Conservation (phyloP, 2,113 vertebrate genomes). For the Anser brachyrhynchus region DNA sequence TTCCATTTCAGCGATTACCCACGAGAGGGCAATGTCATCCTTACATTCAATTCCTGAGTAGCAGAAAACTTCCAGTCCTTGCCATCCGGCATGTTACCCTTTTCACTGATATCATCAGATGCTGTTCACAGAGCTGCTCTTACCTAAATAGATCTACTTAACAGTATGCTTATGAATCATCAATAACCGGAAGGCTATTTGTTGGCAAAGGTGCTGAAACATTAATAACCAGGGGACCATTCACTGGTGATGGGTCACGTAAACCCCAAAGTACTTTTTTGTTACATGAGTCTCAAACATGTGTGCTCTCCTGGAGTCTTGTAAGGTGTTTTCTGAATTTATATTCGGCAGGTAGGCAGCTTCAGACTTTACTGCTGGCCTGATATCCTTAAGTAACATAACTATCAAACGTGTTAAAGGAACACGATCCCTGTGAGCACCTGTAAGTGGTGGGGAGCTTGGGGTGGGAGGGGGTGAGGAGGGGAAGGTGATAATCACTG, state of each 20-base stretch:
- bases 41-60: neutral
- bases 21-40: slow-evolving; percentile 67
- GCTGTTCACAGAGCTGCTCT: neutral
- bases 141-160: neutral
- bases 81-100: accelerated
- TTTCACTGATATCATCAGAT: neutral
- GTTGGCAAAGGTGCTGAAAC: neutral
- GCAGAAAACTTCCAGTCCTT: neutral
- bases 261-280: neutral
- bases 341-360: neutral
- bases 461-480: accelerated
- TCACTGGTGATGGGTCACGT: neutral
- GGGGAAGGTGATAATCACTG: neutral
- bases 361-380: neutral
- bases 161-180: neutral
- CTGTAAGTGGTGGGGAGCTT: neutral
- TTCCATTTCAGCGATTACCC: slow-evolving; percentile 17
- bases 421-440: neutral
- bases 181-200: neutral
- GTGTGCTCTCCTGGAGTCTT: neutral
- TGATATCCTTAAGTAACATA: neutral
- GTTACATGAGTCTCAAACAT: neutral
- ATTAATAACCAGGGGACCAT: neutral
- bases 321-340: neutral
- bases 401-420: neutral